Evolutionary conservation across 2,113 vertebrate genomes (phyloP).

Genomic region (Gila orcuttii): DNA sequence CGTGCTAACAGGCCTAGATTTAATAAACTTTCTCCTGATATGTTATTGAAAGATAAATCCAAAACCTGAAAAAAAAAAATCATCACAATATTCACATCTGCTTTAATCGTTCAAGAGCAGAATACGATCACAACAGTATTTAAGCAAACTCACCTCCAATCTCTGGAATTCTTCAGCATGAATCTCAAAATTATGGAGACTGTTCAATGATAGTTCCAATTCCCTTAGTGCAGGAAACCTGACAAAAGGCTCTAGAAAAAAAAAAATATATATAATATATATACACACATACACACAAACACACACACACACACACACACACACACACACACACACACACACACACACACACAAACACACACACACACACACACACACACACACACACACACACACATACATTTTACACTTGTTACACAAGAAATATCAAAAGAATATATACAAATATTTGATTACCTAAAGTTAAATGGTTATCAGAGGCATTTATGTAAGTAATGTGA

Average conservation of each 20-base stretch:
- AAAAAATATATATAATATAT: background rate
- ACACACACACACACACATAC: background rate
- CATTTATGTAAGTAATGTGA: slow-evolving; percentile 80
- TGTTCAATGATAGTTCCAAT: slow-evolving; percentile 82
- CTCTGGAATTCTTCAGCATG: slow-evolving; percentile 76
- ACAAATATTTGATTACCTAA: slow-evolving; percentile 71
- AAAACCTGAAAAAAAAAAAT: slow-evolving; percentile 72
- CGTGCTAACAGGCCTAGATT: slow-evolving; percentile 74
- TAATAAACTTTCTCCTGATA: slow-evolving; percentile 73
- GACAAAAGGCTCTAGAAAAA: slow-evolving; percentile 71
- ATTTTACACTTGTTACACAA: background rate
- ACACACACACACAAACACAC: too few species aligned
- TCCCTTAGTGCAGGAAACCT: slow-evolving; percentile 80
- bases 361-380: too few species aligned
- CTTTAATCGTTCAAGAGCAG: background rate
- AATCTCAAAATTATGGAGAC: slow-evolving; percentile 74
- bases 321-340: too few species aligned
- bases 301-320: too few species aligned
- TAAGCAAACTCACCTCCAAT: slow-evolving; percentile 75
- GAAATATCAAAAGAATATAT: background rate
- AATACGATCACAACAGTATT: background rate
- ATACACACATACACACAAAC: too few species aligned
- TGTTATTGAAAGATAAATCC: slow-evolving; percentile 86
- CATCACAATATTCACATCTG: background rate
- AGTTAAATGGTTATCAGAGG: slow-evolving; percentile 81